Conservation (phyloP, 2,113 vertebrate species). For the Nothoprocta perdicaria region DNA sequence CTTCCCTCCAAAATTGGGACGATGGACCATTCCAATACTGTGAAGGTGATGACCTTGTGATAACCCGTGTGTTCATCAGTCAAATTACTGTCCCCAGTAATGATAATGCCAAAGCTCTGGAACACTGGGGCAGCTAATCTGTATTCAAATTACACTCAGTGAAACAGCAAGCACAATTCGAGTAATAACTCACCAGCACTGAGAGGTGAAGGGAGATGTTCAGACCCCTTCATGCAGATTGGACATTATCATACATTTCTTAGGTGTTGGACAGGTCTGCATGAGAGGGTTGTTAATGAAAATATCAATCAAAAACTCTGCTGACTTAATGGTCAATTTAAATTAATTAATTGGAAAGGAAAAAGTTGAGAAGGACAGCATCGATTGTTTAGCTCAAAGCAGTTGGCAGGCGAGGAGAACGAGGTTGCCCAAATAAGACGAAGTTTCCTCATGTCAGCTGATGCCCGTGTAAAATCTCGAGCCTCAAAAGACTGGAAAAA, state of each 20-base stretch:
- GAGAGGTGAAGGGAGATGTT: constrained; percentile 78
- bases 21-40: constrained; percentile 67
- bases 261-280: constrained; percentile 88
- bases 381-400: constrained; percentile 70
- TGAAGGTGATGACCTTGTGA: constrained; percentile 91
- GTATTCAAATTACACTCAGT: constrained; percentile 92
- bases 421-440: constrained; percentile 35
- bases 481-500: neutral
- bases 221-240: constrained; percentile 80
- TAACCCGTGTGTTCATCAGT: constrained; percentile 92
- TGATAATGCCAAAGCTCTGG: constrained; percentile 89
- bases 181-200: constrained; percentile 87
- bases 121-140: constrained; percentile 91
- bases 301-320: constrained; percentile 90
- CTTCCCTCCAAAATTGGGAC: constrained; percentile 73
- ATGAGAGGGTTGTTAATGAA: constrained; percentile 86
- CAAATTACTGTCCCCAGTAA: constrained; percentile 88
- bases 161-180: constrained; percentile 79
- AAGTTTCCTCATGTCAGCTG: neutral
- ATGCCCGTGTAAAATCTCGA: neutral
- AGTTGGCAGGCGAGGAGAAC: constrained; percentile 15
- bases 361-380: constrained; percentile 77
- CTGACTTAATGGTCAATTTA: constrained; percentile 91
- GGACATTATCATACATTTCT: constrained; percentile 89
- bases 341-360: constrained; percentile 91